Percentiles rank a stretch among this genome's conserved stretches.
These are phyloP conservation scores for Ptychodera flava DNA, from an alignment of 35 echinoderm and acorn worm genomes.

Conservation along the genomic window DNA sequence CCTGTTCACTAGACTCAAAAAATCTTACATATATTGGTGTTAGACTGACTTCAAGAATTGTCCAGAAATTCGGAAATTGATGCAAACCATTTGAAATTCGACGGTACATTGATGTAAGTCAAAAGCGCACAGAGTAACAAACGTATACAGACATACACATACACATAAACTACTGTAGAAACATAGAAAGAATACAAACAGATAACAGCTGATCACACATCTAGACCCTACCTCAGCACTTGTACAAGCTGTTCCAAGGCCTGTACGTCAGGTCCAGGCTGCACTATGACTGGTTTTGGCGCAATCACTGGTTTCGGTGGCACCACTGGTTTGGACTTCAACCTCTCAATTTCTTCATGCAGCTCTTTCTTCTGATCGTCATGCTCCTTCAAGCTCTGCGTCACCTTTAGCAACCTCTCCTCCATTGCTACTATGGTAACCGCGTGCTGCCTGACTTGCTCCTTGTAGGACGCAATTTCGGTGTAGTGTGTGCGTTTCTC, in stretches of 20 bases:
- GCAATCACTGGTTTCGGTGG: constrained; percentile 30
- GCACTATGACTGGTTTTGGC: constrained; percentile 54
- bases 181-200: too few species aligned
- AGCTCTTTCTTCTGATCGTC: constrained; percentile 50
- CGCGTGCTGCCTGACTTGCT: constrained; percentile 70
- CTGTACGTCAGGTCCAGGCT: constrained; percentile 56
- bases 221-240: constrained; percentile 93
- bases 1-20: too few species aligned
- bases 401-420: constrained; percentile 30
- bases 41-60: too few species aligned
- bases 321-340: constrained; percentile 29
- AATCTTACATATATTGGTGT: too few species aligned
- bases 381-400: constrained; percentile 27
- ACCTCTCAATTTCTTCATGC: constrained; percentile 49
- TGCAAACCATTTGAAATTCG: too few species aligned
- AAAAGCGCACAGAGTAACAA: too few species aligned
- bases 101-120: too few species aligned
- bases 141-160: too few species aligned
- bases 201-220: too few species aligned
- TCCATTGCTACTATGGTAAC: constrained; percentile 75
- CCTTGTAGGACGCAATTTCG: constrained; percentile 53
- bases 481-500: constrained; percentile 28
- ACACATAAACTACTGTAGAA: too few species aligned
- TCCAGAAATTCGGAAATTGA: too few species aligned
- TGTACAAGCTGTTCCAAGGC: constrained; percentile 77